Evolutionary conservation across 2,797 vertebrate species (phyloP).

Genomic region (Channa striata): DNA sequence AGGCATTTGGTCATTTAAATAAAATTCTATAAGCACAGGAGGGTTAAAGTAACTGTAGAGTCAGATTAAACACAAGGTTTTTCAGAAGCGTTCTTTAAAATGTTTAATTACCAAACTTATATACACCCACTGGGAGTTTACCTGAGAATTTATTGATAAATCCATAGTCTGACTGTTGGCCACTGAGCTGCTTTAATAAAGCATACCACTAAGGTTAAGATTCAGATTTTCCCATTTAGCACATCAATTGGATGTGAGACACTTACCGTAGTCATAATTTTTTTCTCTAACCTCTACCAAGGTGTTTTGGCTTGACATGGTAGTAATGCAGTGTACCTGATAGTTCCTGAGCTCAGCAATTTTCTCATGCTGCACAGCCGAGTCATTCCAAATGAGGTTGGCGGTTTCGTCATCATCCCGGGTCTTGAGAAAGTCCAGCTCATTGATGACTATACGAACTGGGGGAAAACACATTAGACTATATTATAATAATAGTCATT

Average conservation of each 20-base stretch:
- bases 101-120: slow-evolving; percentile 9
- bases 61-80: slow-evolving; percentile 16
- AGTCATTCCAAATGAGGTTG: slow-evolving; percentile 98
- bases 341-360: slow-evolving; percentile 98
- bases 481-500: background rate
- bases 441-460: slow-evolving; percentile 94
- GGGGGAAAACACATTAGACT: slow-evolving; percentile 43
- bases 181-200: slow-evolving; percentile 19
- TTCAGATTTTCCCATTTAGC: slow-evolving; percentile 26
- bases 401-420: slow-evolving; percentile 96
- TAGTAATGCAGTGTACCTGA: slow-evolving; percentile 84
- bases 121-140: slow-evolving; percentile 13
- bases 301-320: slow-evolving; percentile 39
- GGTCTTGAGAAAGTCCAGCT: slow-evolving; percentile 93
- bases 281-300: slow-evolving; percentile 18
- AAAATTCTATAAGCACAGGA: slow-evolving; percentile 17
- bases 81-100: slow-evolving; percentile 8
- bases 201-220: slow-evolving; percentile 28
- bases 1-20: slow-evolving; percentile 15
- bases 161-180: slow-evolving; percentile 4
- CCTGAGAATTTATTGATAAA: too few relatives aligned
- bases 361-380: slow-evolving; percentile 97
- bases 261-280: background rate
- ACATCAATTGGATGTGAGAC: slow-evolving; percentile 17
- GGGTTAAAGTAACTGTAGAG: slow-evolving; percentile 23